phyloP scores from a whole-genome alignment of 2,797 vertebrate genomes.

The Liasis olivaceus region DNA sequence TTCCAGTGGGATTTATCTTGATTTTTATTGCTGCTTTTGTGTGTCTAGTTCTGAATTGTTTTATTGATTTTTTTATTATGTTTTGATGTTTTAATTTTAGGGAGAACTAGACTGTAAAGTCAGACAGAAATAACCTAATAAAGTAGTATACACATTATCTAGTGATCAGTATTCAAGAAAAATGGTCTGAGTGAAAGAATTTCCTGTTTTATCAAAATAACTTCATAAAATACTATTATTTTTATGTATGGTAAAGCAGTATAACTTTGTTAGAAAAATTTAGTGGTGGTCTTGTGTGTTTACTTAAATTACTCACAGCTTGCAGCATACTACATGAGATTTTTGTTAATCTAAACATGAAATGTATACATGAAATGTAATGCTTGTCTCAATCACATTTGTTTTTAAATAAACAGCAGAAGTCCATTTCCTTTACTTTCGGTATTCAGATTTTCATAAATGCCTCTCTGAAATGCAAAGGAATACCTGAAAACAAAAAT shows the following conservation, averaged over 20 bases:
- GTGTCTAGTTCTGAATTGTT: neutral
- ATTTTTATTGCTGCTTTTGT: neutral
- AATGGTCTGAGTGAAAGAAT: slow-evolving; percentile 12
- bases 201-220: slow-evolving; percentile 7
- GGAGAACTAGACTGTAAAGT: neutral
- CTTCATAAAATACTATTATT: slow-evolving; percentile 8
- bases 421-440: neutral
- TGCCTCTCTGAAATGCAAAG: neutral
- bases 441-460: neutral
- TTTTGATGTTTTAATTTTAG: neutral
- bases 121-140: neutral
- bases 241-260: neutral
- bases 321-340: neutral
- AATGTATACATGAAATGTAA: neutral
- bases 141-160: neutral
- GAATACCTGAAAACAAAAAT: neutral
- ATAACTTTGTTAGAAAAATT: slow-evolving; percentile 20
- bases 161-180: neutral
- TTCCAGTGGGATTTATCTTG: neutral
- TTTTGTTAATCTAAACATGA: slow-evolving; percentile 21
- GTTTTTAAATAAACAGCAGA: neutral
- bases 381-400: neutral
- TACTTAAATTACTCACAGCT: slow-evolving; percentile 15
- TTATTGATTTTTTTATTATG: neutral
- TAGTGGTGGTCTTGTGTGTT: slow-evolving; percentile 8